Percentiles rank a stretch among this genome's conserved stretches.
Conservation (phyloP, 2,888 invertebrate species). For the Dryobota labecula region DNA sequence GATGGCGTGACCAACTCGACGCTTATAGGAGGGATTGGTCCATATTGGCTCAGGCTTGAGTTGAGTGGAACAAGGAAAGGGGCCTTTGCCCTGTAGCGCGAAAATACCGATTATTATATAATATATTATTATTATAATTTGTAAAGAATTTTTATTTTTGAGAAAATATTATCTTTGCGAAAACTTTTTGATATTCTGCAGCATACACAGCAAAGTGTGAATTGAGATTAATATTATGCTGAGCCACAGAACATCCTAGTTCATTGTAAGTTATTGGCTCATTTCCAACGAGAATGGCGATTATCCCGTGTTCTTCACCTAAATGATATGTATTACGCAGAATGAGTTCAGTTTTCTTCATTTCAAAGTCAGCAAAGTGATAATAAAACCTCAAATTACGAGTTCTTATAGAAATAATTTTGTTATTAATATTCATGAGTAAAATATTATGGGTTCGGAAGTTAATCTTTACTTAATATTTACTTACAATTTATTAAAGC, state of each 20-base stretch:
- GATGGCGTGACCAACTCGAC: too few species aligned
- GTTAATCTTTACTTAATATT: neutral
- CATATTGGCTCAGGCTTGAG: too few species aligned
- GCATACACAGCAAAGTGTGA: conserved; percentile 34
- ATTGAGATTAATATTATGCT: conserved; percentile 53
- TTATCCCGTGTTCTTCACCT: conserved; percentile 48
- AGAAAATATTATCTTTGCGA: neutral
- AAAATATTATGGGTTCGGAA: neutral
- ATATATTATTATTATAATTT: too few species aligned
- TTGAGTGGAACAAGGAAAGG: too few species aligned
- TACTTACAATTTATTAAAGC: neutral
- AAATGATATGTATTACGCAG: conserved; percentile 50
- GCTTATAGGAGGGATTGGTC: too few species aligned
- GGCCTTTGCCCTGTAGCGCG: too few species aligned
- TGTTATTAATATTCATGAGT: neutral
- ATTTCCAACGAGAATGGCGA: conserved; percentile 54
- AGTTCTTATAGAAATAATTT: neutral
- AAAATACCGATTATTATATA: too few species aligned
- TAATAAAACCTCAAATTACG: neutral
- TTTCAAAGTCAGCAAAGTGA: conserved; percentile 16
- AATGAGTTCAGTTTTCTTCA: conserved; percentile 38
- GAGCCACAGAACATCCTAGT: conserved; percentile 34
- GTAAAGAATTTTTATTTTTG: neutral
- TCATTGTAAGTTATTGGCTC: conserved; percentile 58
- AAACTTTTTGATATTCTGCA: conserved; percentile 19